Evolutionary conservation across 2,113 vertebrate species (phyloP).

Genomic region (Zosterops pallidus): DNA sequence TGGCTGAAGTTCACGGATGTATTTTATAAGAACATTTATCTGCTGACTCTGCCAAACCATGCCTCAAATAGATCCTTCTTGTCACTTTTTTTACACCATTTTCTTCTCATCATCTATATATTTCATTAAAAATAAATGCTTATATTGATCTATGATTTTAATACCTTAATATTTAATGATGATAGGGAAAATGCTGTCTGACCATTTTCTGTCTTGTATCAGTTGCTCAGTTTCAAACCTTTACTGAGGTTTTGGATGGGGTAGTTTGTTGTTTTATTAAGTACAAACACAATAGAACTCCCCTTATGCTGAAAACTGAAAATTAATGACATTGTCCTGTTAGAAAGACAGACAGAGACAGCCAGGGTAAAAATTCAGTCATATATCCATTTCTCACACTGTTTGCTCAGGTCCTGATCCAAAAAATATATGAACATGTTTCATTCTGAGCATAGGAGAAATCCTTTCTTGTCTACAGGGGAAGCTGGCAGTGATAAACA

Average conservation of each 20-base stretch:
- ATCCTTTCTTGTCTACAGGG: not conserved
- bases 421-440: not conserved
- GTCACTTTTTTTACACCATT: not conserved
- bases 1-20: not conserved
- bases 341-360: not conserved
- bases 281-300: not conserved
- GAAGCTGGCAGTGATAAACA: not conserved
- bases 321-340: not conserved
- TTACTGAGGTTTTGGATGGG: not conserved
- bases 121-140: not conserved
- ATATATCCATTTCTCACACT: not conserved
- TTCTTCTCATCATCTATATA: not conserved
- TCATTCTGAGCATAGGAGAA: not conserved
- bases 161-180: not conserved
- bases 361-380: not conserved
- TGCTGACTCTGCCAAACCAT: not conserved
- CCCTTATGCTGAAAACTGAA: not conserved
- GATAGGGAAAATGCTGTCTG: not conserved
- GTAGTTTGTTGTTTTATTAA: not conserved
- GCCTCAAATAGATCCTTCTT: not conserved
- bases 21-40: accelerated
- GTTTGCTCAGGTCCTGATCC: not conserved
- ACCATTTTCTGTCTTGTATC: not conserved
- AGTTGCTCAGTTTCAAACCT: not conserved
- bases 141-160: not conserved